phyloP scores from a whole-genome alignment of 2,797 vertebrate genomes.

The Falco cherrug region DNA sequence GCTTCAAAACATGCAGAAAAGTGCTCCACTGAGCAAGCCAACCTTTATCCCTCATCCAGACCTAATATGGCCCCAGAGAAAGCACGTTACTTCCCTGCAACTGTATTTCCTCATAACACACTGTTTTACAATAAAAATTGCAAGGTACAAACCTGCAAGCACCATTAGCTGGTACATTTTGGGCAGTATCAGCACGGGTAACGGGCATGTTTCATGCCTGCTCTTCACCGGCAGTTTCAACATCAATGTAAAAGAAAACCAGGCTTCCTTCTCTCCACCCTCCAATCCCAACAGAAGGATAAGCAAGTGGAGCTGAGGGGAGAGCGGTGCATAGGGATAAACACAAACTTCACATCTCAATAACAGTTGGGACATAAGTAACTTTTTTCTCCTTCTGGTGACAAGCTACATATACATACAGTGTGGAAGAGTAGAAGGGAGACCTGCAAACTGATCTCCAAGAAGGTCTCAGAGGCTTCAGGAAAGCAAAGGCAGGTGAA shows the following conservation, averaged over 20 bases:
- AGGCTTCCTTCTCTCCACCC: neutral
- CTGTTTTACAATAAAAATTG: neutral
- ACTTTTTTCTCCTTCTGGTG: neutral
- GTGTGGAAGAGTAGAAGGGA: rapidly evolving
- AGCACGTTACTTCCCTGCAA: neutral
- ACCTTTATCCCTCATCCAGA: neutral
- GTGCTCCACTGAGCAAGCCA: too few species aligned
- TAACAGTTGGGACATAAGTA: neutral
- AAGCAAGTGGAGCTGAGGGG: neutral
- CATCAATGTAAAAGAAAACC: neutral
- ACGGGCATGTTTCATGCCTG: neutral
- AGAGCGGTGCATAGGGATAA: neutral
- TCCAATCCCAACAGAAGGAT: neutral
- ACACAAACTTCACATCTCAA: neutral
- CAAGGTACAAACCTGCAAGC: neutral
- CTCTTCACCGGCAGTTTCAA: neutral
- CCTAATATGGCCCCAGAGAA: neutral
- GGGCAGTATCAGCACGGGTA: neutral
- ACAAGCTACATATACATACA: neutral
- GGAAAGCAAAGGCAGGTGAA: neutral
- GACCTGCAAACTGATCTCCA: neutral
- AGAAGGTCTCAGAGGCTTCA: neutral
- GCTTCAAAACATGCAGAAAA: neutral
- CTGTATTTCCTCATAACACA: neutral
- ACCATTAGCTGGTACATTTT: neutral